Evolutionary conservation across 2,113 vertebrate genomes (phyloP).

Genomic region (Tenebrosternarchus preto): DNA sequence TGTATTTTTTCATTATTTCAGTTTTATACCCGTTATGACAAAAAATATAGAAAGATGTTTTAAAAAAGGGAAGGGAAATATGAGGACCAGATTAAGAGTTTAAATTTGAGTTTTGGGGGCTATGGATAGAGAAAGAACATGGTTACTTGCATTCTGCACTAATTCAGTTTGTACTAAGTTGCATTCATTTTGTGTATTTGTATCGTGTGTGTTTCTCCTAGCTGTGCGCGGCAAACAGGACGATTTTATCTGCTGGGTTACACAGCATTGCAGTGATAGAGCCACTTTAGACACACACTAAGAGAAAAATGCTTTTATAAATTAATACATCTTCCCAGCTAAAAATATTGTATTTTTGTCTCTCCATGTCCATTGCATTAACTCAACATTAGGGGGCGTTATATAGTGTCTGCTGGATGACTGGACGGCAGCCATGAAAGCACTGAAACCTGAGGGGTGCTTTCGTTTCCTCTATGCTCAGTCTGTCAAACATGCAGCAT

Average conservation of each 20-base stretch:
- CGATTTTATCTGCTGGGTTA: neutral
- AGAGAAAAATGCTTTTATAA: conserved; percentile 34
- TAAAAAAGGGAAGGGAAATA: neutral
- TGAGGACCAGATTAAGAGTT: neutral
- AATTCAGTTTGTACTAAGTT: neutral
- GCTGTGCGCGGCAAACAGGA: neutral
- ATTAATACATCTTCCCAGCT: conserved; percentile 55
- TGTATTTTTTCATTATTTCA: neutral
- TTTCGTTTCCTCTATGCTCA: conserved; percentile 1
- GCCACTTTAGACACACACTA: neutral
- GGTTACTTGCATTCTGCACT: neutral
- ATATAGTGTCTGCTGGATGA: conserved; percentile 9
- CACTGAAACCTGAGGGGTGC: neutral
- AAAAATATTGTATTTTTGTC: conserved; percentile 40
- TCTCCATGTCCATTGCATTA: conserved; percentile 15
- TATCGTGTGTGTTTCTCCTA: neutral
- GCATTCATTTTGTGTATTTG: neutral
- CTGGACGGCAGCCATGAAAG: neutral
- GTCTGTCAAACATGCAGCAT: neutral
- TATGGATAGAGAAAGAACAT: conserved; percentile 5
- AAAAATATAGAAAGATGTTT: neutral
- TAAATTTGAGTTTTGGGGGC: neutral
- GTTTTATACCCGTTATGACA: neutral
- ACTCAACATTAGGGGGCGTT: conserved; percentile 16
- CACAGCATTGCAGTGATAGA: neutral